Percentiles rank a stretch among this genome's conserved stretches.
These are phyloP conservation scores for Schizothorax lantsangensis DNA, from an alignment of 2,797 vertebrate genomes.

Conservation along the genomic window DNA sequence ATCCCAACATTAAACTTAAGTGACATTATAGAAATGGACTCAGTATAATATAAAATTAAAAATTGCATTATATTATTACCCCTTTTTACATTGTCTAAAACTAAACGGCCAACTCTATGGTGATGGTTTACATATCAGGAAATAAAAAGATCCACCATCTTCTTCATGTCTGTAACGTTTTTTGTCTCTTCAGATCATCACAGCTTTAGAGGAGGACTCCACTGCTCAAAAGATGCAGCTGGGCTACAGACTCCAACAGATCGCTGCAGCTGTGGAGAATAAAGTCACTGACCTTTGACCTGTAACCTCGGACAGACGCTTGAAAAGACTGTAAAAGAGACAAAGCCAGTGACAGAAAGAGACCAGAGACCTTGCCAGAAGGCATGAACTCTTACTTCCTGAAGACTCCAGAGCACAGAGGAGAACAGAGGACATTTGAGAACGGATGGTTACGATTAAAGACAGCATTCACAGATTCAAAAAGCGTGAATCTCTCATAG, in stretches of 20 bases:
- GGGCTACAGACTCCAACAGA: conserved; percentile 95
- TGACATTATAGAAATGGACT: background rate
- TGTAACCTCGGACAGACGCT: conserved; percentile 37
- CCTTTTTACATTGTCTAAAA: background rate
- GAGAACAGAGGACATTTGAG: conserved; percentile 31
- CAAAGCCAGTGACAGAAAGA: conserved; percentile 36
- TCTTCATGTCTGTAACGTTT: background rate
- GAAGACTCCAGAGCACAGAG: conserved; percentile 6
- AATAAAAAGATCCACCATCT: background rate
- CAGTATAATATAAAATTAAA: background rate
- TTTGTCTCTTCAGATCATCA: conserved; percentile 86
- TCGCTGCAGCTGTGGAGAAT: conserved; percentile 96
- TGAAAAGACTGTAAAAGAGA: conserved; percentile 38
- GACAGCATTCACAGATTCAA: conserved; percentile 28
- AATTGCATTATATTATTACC: background rate
- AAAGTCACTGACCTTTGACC: conserved; percentile 96
- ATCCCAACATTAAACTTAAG: background rate
- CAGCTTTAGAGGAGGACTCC: conserved; percentile 92
- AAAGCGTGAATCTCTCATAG: background rate
- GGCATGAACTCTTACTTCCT: conserved; percentile 38
- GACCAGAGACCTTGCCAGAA: conserved; percentile 45
- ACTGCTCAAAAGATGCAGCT: conserved; percentile 99
- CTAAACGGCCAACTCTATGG: background rate
- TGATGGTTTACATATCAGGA: background rate
- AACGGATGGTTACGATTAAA: background rate